These are phyloP conservation scores for Drosophila gunungcola DNA, from an alignment of 1,140 invertebrate genomes.

Conservation along the genomic window DNA sequence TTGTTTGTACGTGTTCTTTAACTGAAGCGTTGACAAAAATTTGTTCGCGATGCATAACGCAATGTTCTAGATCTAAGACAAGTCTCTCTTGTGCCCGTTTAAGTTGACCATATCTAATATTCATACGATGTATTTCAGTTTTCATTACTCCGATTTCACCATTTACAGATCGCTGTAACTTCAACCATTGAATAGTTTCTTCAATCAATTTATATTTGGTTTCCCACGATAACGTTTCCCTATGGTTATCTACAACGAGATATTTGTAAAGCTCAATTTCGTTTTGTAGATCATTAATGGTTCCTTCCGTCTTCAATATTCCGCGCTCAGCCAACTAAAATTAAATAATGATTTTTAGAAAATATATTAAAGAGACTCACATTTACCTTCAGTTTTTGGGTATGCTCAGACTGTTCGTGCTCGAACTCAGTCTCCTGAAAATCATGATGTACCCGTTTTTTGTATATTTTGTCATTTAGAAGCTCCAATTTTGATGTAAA, in stretches of 20 bases:
- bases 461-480: constrained; percentile 87
- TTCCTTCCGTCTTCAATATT: constrained; percentile 88
- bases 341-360: constrained; percentile 9
- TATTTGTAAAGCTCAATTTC: constrained; percentile 88
- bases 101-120: constrained; percentile 89
- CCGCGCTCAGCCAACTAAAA: constrained; percentile 87
- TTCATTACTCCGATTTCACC: constrained; percentile 91
- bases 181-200: constrained; percentile 89
- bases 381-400: constrained; percentile 85
- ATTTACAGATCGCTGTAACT: constrained; percentile 86
- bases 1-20: constrained; percentile 85
- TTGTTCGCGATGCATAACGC: constrained; percentile 89
- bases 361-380: too few relatives aligned
- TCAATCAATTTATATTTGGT: constrained; percentile 90
- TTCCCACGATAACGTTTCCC: constrained; percentile 91
- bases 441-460: constrained; percentile 87
- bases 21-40: constrained; percentile 87
- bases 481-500: constrained; percentile 87
- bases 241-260: constrained; percentile 87
- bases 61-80: constrained; percentile 90
- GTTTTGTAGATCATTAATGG: constrained; percentile 88
- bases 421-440: constrained; percentile 87
- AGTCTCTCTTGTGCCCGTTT: constrained; percentile 90
- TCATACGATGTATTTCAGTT: constrained; percentile 93
- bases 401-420: constrained; percentile 86